Conservation (phyloP, 2,888 invertebrate genomes). For the Girardia tigrina region DNA sequence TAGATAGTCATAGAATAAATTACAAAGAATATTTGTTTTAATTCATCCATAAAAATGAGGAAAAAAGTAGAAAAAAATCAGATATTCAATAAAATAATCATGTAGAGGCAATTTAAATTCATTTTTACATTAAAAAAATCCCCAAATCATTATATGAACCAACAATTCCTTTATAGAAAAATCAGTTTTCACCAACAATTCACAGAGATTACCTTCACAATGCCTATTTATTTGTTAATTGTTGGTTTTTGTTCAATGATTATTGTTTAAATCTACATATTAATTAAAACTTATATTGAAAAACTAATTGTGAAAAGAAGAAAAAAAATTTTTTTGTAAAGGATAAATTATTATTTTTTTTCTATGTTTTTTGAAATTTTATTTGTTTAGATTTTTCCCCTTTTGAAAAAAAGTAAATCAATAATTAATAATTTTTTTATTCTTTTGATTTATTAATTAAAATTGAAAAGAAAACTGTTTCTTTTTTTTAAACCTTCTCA, state of each 20-base stretch:
- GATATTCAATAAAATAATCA: constrained; percentile 1
- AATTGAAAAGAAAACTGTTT: too few species aligned
- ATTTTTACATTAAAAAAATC: background rate
- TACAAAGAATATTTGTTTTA: too few species aligned
- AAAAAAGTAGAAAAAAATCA: too few species aligned
- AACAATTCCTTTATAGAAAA: constrained; percentile 13
- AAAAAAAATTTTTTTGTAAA: background rate
- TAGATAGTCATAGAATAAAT: too few species aligned
- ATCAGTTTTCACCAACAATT: constrained; percentile 23
- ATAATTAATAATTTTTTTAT: too few species aligned
- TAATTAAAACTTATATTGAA: constrained; percentile 23
- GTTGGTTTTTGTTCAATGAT: constrained; percentile 11
- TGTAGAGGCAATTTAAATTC: constrained; percentile 4
- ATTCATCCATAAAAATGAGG: too few species aligned
- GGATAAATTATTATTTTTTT: too few species aligned
- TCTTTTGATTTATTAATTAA: too few species aligned
- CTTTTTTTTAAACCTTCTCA: too few species aligned
- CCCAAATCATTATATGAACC: constrained; percentile 15
- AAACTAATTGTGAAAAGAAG: background rate
- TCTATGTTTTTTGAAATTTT: too few species aligned
- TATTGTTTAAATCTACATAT: constrained; percentile 14
- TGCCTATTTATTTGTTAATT: constrained; percentile 18
- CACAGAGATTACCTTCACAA: constrained; percentile 4
- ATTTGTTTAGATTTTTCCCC: too few species aligned
- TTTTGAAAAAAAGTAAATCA: too few species aligned